Evolutionary conservation across 1,140 invertebrate genomes (phyloP).

Genomic region (Leptopilina clavipes): DNA sequence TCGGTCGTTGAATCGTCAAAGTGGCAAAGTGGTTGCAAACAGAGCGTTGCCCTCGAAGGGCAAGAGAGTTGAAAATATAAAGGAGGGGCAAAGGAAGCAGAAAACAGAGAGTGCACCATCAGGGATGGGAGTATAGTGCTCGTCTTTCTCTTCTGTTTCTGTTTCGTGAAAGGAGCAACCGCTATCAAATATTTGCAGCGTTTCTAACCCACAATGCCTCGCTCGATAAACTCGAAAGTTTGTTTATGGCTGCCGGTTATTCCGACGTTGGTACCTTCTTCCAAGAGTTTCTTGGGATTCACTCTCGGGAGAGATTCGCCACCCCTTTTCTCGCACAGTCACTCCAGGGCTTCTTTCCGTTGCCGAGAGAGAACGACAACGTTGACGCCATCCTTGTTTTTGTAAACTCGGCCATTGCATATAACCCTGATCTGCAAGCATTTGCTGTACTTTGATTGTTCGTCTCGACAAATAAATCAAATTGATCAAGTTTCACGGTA

Average conservation of each 20-base stretch:
- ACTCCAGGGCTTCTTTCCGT: constrained; percentile 32
- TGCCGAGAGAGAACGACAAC: not conserved
- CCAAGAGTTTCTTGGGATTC: constrained; percentile 27
- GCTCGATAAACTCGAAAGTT: constrained; percentile 68
- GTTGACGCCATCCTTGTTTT: constrained; percentile 22
- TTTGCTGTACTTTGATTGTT: no score
- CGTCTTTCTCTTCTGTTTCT: constrained; percentile 29
- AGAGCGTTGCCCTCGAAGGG: constrained; percentile 9
- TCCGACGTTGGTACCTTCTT: constrained; percentile 49
- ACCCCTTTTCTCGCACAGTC: constrained; percentile 28
- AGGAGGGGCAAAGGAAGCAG: constrained; percentile 19
- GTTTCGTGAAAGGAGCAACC: constrained; percentile 56
- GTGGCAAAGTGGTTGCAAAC: constrained; percentile 5
- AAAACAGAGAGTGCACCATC: constrained; percentile 21
- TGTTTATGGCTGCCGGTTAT: constrained; percentile 64
- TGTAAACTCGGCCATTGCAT: not conserved
- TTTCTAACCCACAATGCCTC: constrained; percentile 53
- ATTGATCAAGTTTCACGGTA: no score
- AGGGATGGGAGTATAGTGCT: no score
- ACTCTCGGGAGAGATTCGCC: constrained; percentile 42
- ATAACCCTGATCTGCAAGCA: not conserved
- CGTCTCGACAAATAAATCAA: no score
- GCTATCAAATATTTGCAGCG: constrained; percentile 69
- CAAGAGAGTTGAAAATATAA: constrained; percentile 17
- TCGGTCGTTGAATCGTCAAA: not conserved